Percentiles rank a stretch among this genome's conserved stretches.
Evolutionary conservation across 2,888 invertebrate species (phyloP).

Genomic region (Sericinus montela): DNA sequence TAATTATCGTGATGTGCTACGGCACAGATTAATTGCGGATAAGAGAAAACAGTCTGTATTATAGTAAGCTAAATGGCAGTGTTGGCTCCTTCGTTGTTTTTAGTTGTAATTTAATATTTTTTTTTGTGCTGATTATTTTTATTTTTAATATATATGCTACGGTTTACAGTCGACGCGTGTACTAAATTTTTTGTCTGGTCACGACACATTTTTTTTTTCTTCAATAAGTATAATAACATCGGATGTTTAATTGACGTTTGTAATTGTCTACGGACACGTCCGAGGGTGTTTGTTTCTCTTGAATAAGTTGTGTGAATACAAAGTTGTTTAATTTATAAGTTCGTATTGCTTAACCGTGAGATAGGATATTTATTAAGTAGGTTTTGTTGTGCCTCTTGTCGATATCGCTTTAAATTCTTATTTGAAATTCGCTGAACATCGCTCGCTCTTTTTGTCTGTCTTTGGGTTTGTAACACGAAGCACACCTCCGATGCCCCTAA

Average conservation of each 20-base stretch:
- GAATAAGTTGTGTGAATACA: constrained; percentile 17
- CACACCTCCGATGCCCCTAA: constrained; percentile 35
- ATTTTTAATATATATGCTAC: constrained; percentile 9
- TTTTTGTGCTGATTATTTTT: constrained; percentile 35
- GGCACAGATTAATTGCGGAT: constrained; percentile 8
- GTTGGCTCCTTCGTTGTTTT: constrained; percentile 61
- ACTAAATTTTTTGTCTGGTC: neutral
- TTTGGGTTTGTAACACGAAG: neutral
- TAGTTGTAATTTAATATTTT: constrained; percentile 48
- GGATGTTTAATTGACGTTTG: neutral
- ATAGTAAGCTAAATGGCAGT: constrained; percentile 47
- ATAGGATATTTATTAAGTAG: constrained; percentile 14
- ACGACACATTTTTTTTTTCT: neutral
- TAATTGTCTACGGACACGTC: constrained; percentile 22
- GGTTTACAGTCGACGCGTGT: constrained; percentile 4
- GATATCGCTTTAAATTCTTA: neutral
- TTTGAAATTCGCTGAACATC: neutral
- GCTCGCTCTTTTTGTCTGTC: neutral
- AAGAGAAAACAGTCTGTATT: constrained; percentile 57
- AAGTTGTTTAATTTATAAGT: constrained; percentile 17
- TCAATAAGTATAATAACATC: neutral
- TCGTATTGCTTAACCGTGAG: neutral
- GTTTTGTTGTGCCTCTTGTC: neutral
- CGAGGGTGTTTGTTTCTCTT: constrained; percentile 16
- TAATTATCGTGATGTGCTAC: constrained; percentile 1